phyloP scores from a whole-genome alignment of 2,888 invertebrate genomes.

The Salticus scenicus region DNA sequence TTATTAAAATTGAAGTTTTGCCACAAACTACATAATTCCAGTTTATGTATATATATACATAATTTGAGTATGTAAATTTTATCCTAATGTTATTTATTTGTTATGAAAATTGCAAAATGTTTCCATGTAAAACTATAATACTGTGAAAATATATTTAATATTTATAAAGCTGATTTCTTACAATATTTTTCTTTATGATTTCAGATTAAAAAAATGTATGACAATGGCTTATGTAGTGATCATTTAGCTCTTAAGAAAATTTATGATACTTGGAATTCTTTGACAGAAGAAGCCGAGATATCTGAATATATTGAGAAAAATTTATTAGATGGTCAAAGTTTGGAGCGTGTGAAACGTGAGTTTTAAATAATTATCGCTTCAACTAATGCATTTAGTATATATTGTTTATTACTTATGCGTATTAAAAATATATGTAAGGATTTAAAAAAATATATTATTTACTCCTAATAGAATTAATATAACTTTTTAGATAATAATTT shows the following conservation, averaged over 20 bases:
- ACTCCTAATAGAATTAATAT: too few species aligned
- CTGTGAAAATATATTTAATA: too few species aligned
- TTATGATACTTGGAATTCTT: slow-evolving; percentile 32
- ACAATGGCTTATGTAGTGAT: slow-evolving; percentile 49
- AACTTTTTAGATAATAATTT: too few species aligned
- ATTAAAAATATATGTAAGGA: neutral
- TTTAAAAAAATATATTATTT: too few species aligned
- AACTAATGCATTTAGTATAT: neutral
- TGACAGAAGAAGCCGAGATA: slow-evolving; percentile 1
- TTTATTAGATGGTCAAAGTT: slow-evolving; percentile 43
- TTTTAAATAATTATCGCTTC: neutral
- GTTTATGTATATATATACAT: too few species aligned
- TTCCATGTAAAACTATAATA: too few species aligned
- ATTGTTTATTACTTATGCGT: neutral
- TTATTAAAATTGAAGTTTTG: too few species aligned
- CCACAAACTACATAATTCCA: too few species aligned
- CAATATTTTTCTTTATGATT: slow-evolving; percentile 4
- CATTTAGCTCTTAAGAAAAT: slow-evolving; percentile 53
- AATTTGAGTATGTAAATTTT: too few species aligned
- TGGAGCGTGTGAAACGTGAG: slow-evolving; percentile 42
- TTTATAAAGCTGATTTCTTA: too few species aligned
- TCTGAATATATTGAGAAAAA: slow-evolving; percentile 26
- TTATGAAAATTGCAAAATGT: too few species aligned
- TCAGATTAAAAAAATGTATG: slow-evolving; percentile 55
- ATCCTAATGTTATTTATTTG: too few species aligned